phyloP scores from a whole-genome alignment of 2,888 invertebrate species.

The Griposia aprilina region DNA sequence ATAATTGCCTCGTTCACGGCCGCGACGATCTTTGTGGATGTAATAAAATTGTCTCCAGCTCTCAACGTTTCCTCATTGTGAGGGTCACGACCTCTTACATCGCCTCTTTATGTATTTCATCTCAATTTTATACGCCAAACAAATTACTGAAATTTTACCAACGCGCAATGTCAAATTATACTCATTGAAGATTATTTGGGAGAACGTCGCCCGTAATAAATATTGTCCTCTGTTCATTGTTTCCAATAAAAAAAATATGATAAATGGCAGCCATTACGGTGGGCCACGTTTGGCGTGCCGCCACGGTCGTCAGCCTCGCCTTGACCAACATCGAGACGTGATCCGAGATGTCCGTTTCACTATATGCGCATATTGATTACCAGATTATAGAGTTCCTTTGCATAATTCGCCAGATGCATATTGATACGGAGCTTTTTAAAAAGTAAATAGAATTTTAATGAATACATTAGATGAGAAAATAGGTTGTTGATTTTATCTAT shows the following conservation, averaged over 20 bases:
- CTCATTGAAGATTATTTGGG: slow-evolving; percentile 67
- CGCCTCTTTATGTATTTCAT: slow-evolving; percentile 60
- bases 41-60: slow-evolving; percentile 65
- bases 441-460: slow-evolving; percentile 24
- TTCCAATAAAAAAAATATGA: slow-evolving; percentile 83
- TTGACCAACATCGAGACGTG: slow-evolving; percentile 87
- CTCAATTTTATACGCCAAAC: slow-evolving; percentile 61
- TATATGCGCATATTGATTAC: slow-evolving; percentile 80
- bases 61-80: slow-evolving; percentile 64
- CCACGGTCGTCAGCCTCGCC: slow-evolving; percentile 87
- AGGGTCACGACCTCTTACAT: slow-evolving; percentile 67
- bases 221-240: slow-evolving; percentile 74
- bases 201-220: slow-evolving; percentile 66
- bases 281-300: slow-evolving; percentile 83
- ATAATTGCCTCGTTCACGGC: slow-evolving; percentile 62
- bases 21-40: slow-evolving; percentile 61
- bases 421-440: slow-evolving; percentile 43
- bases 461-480: slow-evolving; percentile 1
- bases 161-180: slow-evolving; percentile 62
- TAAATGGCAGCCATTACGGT: slow-evolving; percentile 81
- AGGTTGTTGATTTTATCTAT: not conserved
- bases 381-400: slow-evolving; percentile 74
- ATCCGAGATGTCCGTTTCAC: slow-evolving; percentile 79
- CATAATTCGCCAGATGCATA: slow-evolving; percentile 67
- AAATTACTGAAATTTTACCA: slow-evolving; percentile 61